Base-by-base conservation (phyloP, 2,888 invertebrate species). In the Diaperis boleti region DNA sequence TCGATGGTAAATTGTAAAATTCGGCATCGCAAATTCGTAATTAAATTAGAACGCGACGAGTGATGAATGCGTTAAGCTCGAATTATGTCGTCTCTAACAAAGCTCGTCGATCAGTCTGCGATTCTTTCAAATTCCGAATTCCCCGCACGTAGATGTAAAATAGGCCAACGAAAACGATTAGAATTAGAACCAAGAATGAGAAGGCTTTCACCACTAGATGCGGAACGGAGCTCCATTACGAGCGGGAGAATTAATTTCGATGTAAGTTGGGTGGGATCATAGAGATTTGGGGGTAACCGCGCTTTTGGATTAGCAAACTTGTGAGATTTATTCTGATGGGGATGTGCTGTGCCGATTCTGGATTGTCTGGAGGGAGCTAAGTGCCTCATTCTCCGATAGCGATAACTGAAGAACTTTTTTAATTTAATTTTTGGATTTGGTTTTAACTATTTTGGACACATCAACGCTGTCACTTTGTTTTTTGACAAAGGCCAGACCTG, bases 161-260 rank as follows among this genome's bases (percentile, higher is more conserved):
- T 22, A 39, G 39, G 14, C 54, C 29, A 8, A 50, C n/a, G 26
- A 8, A 26, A 26, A 22, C 20, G 37, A 37, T 39, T 37, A 52
- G 14, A 52, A 52, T 39, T 35, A 50, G 35, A 50, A 35, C 50
- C 20, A 50, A 50, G 50, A 49, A 8, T 15, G 37, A 35, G 39
- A 22, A 37, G 52, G 50, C 37, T 20, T 39, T 52, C 15, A 10
- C 55, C 55, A 39, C 33, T 42, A 33, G 42, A 56, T 56, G 56
- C 35, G 47, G 17, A 57, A 47, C 13, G 49, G 22, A 59, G 56
- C 59, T 59, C 49, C 47, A 49, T 59, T 49, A 59, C 15, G 47
- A 59, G 33, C n/a, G 10, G 29, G 18, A 44, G 59, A 59, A 59
- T 59, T 59, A 59, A 59, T 59, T 59, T 59, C 31, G 15, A 14